Conservation (phyloP, 2,888 invertebrate genomes). For the Andricus curvator region DNA sequence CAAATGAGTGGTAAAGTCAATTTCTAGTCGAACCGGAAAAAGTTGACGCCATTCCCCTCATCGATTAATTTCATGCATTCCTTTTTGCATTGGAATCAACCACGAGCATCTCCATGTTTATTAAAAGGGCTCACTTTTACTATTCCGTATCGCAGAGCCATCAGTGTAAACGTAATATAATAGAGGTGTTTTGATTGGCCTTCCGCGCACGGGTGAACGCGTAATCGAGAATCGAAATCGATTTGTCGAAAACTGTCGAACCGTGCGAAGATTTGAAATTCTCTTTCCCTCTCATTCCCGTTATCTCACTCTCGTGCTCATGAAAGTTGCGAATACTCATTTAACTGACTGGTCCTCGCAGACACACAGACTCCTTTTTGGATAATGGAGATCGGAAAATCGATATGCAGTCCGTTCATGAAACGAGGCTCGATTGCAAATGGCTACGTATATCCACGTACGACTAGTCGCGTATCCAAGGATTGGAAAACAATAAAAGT, state of each 20-base stretch:
- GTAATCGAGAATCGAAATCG: constrained; percentile 55
- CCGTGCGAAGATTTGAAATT: constrained; percentile 20
- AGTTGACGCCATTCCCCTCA: background rate
- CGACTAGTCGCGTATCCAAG: constrained; percentile 26
- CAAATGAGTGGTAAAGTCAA: background rate
- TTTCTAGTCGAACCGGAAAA: background rate
- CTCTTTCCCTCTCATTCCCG: background rate
- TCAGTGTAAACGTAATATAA: constrained; percentile 2
- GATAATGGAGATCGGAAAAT: constrained; percentile 55
- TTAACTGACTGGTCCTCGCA: constrained; percentile 50
- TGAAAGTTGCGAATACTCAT: constrained; percentile 49
- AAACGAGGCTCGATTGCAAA: constrained; percentile 48
- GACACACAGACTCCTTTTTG: constrained; percentile 29
- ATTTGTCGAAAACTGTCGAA: constrained; percentile 53
- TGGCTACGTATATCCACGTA: constrained; percentile 42
- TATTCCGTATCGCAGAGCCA: background rate
- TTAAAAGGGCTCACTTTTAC: constrained; percentile 16
- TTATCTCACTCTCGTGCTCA: background rate
- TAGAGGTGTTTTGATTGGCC: constrained; percentile 31
- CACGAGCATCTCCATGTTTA: constrained; percentile 22
- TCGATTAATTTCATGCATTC: background rate
- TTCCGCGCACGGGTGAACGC: constrained; percentile 17
- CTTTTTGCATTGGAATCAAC: background rate
- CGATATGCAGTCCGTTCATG: constrained; percentile 44
- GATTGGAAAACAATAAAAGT: constrained; percentile 58